A percentile compares a stretch with the other conserved stretches of the same genome.
Conservation (phyloP, 1,140 invertebrate species). For the Eriocheir sinensis region DNA sequence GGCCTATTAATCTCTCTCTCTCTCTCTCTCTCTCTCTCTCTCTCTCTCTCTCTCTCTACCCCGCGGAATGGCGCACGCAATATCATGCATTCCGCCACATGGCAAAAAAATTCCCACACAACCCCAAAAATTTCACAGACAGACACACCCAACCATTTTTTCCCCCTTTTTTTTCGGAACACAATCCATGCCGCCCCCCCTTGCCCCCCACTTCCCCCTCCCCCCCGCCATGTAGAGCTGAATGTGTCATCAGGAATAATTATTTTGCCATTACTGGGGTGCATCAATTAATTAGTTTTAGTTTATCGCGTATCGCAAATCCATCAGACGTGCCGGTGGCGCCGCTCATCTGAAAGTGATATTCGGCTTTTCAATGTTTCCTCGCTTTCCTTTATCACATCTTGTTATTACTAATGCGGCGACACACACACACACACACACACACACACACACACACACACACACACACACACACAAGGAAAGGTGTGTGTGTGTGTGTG, state of each 20-base stretch:
- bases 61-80: no score
- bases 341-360: background rate
- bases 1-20: background rate
- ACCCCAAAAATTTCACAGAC: no score
- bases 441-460: no score
- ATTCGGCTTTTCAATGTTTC: background rate
- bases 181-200: no score
- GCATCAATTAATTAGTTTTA: background rate
- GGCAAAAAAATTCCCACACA: no score
- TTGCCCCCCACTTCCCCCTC: no score
- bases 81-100: no score
- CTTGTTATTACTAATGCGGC: no score
- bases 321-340: background rate
- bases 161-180: no score
- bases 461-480: no score
- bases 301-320: background rate
- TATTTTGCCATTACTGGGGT: background rate
- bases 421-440: no score
- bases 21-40: background rate
- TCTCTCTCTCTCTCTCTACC: conserved; percentile 32
- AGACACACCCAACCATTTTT: no score
- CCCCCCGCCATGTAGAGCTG: background rate
- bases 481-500: background rate
- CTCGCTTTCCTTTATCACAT: background rate
- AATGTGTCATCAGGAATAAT: conserved; percentile 33